Evolutionary conservation across 2,797 vertebrate species (phyloP).

Genomic region (Pseudochaenichthys georgianus): DNA sequence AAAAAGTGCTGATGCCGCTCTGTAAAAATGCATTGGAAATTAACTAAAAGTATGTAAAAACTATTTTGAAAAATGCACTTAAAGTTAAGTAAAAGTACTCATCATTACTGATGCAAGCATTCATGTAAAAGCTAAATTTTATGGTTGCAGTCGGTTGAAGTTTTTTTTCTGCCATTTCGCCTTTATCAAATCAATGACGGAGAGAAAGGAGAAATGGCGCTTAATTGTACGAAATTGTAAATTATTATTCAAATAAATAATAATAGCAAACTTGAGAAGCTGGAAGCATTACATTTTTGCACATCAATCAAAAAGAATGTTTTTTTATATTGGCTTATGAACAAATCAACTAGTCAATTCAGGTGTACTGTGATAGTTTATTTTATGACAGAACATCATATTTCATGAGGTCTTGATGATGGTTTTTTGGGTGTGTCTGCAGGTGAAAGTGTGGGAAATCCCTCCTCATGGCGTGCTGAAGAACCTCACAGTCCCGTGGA

Average conservation of each 20-base stretch:
- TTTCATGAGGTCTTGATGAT: not conserved
- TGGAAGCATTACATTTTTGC: not conserved
- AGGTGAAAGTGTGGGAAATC: slow-evolving; percentile 96
- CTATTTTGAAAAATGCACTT: no score
- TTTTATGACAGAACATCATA: not conserved
- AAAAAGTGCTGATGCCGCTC: no score
- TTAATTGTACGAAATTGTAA: not conserved
- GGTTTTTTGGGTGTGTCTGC: slow-evolving; percentile 22
- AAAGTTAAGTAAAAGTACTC: no score
- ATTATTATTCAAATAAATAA: not conserved
- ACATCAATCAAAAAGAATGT: no score
- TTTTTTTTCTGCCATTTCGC: no score
- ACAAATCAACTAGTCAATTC: not conserved
- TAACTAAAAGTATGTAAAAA: no score
- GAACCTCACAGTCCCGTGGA: slow-evolving; percentile 87
- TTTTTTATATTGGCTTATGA: no score
- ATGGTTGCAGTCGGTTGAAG: no score
- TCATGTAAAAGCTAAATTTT: no score
- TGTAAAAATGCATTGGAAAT: no score
- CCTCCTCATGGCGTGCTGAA: slow-evolving; percentile 86
- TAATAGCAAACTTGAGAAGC: not conserved
- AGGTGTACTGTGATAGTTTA: not conserved
- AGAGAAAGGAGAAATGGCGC: not conserved
- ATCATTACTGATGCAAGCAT: no score
- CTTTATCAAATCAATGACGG: no score